These are phyloP conservation scores for Cephalopterus ornatus DNA, from an alignment of 2,113 vertebrate species.

Conservation along the genomic window DNA sequence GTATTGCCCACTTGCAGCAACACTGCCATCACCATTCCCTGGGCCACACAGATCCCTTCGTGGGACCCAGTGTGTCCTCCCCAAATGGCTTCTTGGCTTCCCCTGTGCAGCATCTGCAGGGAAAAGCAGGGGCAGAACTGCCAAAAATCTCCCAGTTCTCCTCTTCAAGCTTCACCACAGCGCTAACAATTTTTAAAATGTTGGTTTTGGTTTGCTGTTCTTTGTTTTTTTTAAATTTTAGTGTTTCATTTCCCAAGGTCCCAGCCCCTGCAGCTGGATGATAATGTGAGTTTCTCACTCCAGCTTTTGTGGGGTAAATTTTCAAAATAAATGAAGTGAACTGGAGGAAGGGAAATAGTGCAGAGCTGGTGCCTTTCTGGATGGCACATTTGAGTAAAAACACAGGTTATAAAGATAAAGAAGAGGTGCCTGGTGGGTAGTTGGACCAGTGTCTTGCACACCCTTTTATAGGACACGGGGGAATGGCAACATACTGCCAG, in stretches of 20 bases:
- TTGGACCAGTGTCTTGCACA: not conserved
- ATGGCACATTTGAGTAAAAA: not conserved
- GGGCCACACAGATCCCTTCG: rapidly evolving
- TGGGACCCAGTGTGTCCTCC: not conserved
- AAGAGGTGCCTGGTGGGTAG: not conserved
- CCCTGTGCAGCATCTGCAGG: rapidly evolving
- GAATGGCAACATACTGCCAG: not conserved
- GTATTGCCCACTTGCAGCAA: rapidly evolving
- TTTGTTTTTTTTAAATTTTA: too few species aligned
- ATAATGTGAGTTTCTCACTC: not conserved
- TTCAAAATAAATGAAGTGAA: not conserved
- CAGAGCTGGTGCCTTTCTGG: not conserved
- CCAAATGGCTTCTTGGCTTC: not conserved
- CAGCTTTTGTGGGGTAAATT: not conserved
- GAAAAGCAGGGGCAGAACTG: not conserved
- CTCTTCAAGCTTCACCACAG: not conserved
- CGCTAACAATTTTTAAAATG: not conserved
- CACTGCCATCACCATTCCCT: not conserved
- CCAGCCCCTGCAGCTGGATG: not conserved
- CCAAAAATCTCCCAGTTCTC: not conserved
- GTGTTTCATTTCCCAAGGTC: not conserved
- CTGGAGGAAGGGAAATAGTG: not conserved
- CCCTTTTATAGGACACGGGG: not conserved
- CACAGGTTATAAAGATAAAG: not conserved
- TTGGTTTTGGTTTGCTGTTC: not conserved